Evolutionary conservation across 2,113 vertebrate genomes (phyloP).

Genomic region (Oceanodroma tethys): DNA sequence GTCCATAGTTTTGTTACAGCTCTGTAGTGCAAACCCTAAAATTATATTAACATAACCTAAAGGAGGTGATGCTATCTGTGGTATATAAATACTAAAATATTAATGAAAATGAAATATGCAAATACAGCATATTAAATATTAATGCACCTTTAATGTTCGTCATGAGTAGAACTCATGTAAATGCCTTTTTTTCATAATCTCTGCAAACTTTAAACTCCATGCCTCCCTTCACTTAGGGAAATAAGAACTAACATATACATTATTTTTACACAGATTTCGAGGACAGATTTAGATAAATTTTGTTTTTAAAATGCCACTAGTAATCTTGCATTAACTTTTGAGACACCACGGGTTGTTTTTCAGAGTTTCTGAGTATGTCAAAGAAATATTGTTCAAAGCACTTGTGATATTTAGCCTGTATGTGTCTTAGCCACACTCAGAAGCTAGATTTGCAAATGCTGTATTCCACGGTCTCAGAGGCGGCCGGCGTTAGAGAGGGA

Average conservation of each 20-base stretch:
- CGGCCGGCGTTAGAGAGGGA: not conserved
- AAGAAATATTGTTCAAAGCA: not conserved
- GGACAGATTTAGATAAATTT: not conserved
- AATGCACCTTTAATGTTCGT: not conserved
- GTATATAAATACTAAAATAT: conserved; percentile 24
- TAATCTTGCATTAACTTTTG: not conserved
- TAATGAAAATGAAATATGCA: not conserved
- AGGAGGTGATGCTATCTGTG: not conserved
- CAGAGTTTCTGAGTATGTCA: not conserved
- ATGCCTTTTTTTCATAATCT: not conserved
- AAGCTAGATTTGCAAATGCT: not conserved
- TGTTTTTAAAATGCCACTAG: not conserved
- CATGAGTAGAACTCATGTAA: not conserved
- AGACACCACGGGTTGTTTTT: not conserved
- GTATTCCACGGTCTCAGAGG: not conserved
- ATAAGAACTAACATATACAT: not conserved
- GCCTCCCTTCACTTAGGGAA: not conserved
- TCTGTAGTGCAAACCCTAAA: not conserved
- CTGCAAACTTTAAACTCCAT: not conserved
- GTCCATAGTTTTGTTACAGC: not conserved
- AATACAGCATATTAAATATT: not conserved
- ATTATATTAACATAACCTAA: not conserved
- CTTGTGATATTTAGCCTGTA: not conserved
- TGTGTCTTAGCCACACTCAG: not conserved
- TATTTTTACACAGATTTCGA: not conserved